Percentiles rank a stretch among this genome's conserved stretches.
Conservation (phyloP, 2,113 vertebrate species). For the Sturnus vulgaris region DNA sequence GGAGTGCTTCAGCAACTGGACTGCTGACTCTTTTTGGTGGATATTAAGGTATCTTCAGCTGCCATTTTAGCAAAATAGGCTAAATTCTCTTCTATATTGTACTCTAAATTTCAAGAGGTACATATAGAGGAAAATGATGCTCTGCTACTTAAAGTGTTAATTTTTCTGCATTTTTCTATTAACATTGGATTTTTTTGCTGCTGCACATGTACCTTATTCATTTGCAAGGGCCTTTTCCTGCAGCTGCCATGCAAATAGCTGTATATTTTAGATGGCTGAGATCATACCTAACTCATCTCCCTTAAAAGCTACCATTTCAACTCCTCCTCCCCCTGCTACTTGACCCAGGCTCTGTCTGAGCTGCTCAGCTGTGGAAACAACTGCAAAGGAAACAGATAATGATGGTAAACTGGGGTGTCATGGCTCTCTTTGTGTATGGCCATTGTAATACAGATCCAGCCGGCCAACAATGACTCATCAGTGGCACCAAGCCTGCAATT, state of each 20-base stretch:
- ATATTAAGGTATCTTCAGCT: background rate
- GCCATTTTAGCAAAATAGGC: background rate
- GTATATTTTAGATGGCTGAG: background rate
- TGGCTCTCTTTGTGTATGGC: background rate
- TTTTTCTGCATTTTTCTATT: background rate
- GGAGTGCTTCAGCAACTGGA: background rate
- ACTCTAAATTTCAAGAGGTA: background rate
- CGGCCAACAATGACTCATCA: conserved; percentile 48
- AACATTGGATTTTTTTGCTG: background rate
- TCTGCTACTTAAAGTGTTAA: accelerated
- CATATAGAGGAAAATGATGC: background rate
- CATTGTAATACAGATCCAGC: background rate
- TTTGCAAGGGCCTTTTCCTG: background rate
- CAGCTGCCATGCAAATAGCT: background rate
- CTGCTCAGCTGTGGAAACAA: background rate
- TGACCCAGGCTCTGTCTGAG: background rate
- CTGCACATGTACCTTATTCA: background rate
- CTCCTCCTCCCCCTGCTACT: background rate
- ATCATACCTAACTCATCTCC: background rate
- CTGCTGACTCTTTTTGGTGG: accelerated
- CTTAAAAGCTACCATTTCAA: background rate
- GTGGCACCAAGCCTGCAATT: conserved; percentile 42
- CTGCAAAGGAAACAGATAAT: background rate
- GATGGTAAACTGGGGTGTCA: background rate
- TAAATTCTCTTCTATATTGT: background rate